phyloP scores from a whole-genome alignment of 2,797 vertebrate genomes.

The Gouania willdenowi region DNA sequence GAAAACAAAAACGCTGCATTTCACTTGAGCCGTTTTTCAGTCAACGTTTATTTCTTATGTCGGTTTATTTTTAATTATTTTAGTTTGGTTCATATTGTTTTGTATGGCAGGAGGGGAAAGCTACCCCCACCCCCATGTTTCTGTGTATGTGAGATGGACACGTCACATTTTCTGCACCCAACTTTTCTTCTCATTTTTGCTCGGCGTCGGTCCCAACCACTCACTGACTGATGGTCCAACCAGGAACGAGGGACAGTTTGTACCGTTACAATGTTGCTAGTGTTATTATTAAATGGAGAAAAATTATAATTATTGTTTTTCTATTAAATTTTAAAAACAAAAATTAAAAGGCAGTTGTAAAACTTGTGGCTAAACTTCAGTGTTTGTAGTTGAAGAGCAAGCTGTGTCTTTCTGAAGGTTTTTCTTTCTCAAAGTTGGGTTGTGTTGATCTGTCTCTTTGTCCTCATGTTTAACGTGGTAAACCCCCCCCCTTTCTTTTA shows the following conservation, averaged over 20 bases:
- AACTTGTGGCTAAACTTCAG: slow-evolving; percentile 84
- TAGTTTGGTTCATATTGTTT: slow-evolving; percentile 16
- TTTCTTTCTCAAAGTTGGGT: slow-evolving; percentile 42
- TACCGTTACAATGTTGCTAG: slow-evolving; percentile 66
- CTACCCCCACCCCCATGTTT: slow-evolving; percentile 2
- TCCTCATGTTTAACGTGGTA: slow-evolving; percentile 88
- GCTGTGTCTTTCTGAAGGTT: slow-evolving; percentile 69
- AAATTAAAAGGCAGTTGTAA: slow-evolving; percentile 85
- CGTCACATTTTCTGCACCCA: background rate
- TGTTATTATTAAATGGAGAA: slow-evolving; percentile 68
- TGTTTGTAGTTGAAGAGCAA: slow-evolving; percentile 89
- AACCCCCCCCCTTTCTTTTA: slow-evolving; percentile 33
- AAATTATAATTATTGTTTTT: slow-evolving; percentile 76
- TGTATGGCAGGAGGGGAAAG: slow-evolving; percentile 20
- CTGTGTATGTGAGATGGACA: background rate
- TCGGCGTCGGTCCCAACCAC: slow-evolving; percentile 76
- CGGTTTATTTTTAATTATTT: slow-evolving; percentile 43
- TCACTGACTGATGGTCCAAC: slow-evolving; percentile 70
- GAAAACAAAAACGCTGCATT: slow-evolving; percentile 45
- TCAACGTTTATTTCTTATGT: slow-evolving; percentile 26
- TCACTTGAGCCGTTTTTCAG: slow-evolving; percentile 35
- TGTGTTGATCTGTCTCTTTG: slow-evolving; percentile 70
- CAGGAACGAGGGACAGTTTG: slow-evolving; percentile 80
- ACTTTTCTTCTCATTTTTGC: background rate
- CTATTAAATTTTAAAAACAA: slow-evolving; percentile 84